These are phyloP conservation scores for Epinephelus moara DNA, from an alignment of 2,113 vertebrate species.

Conservation along the genomic window DNA sequence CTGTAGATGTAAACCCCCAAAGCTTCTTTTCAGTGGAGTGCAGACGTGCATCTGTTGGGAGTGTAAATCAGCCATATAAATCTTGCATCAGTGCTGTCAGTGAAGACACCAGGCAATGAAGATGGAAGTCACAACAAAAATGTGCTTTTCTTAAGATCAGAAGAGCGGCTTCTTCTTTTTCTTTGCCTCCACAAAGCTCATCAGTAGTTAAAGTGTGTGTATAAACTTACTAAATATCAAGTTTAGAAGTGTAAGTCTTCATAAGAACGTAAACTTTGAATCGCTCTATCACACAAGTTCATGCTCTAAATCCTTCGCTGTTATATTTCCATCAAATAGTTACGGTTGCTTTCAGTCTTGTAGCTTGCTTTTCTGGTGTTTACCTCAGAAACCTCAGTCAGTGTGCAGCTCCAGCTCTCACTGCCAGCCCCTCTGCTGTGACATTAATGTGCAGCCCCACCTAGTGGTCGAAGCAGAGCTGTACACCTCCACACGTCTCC, in stretches of 20 bases:
- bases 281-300: background rate
- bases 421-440: background rate
- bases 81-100: conserved; percentile 29
- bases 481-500: conserved; percentile 2
- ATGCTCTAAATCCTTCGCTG: background rate
- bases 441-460: conserved; percentile 54
- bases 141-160: conserved; percentile 6
- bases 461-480: conserved; percentile 57
- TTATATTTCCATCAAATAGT: conserved; percentile 5
- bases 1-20: conserved; percentile 42
- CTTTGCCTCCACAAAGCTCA: background rate
- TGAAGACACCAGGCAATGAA: background rate
- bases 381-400: conserved; percentile 28
- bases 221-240: background rate
- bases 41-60: conserved; percentile 43
- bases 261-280: background rate
- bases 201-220: background rate
- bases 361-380: conserved; percentile 38
- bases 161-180: background rate
- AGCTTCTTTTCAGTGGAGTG: conserved; percentile 18
- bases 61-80: conserved; percentile 33
- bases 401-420: background rate
- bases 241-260: background rate
- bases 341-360: background rate
- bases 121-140: background rate